A percentile compares a stretch with the other conserved stretches of the same genome.
These are phyloP conservation scores for Chloromyia formosa DNA, from an alignment of 2,888 invertebrate genomes.

Conservation along the genomic window DNA sequence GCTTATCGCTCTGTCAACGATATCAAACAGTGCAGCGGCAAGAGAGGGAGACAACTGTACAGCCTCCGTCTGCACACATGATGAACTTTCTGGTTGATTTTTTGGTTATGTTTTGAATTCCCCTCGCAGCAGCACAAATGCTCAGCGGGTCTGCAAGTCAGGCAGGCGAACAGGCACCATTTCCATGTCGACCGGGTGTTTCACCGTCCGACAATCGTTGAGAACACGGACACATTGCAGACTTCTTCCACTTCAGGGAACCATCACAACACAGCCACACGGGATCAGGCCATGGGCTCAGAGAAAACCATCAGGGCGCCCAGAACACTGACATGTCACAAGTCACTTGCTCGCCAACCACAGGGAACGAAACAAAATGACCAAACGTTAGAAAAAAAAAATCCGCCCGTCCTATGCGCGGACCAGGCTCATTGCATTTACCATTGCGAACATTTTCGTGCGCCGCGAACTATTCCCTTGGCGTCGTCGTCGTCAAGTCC, in stretches of 20 bases:
- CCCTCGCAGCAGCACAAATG: conserved; percentile 34
- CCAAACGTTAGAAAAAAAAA: neutral
- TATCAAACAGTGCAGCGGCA: conserved; percentile 8
- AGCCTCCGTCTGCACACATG: conserved; percentile 44
- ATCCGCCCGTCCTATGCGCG: neutral
- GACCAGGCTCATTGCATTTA: neutral
- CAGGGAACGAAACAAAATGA: conserved; percentile 32
- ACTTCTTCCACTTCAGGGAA: no score
- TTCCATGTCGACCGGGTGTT: neutral
- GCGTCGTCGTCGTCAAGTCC: neutral
- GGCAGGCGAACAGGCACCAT: neutral
- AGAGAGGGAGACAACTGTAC: conserved; percentile 34
- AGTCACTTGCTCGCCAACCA: neutral
- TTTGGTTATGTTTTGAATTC: conserved; percentile 50
- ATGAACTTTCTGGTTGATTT: conserved; percentile 45
- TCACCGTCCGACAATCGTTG: neutral
- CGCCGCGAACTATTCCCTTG: neutral
- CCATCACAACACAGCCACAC: neutral
- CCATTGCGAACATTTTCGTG: conserved; percentile 39
- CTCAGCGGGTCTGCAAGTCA: conserved; percentile 11
- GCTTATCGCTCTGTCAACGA: neutral
- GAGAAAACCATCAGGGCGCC: neutral
- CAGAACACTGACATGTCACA: neutral
- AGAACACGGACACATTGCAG: neutral
- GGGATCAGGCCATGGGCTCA: neutral